Base-by-base conservation (phyloP, 2,888 invertebrate species). In the Ischnus inquisitorius region DNA sequence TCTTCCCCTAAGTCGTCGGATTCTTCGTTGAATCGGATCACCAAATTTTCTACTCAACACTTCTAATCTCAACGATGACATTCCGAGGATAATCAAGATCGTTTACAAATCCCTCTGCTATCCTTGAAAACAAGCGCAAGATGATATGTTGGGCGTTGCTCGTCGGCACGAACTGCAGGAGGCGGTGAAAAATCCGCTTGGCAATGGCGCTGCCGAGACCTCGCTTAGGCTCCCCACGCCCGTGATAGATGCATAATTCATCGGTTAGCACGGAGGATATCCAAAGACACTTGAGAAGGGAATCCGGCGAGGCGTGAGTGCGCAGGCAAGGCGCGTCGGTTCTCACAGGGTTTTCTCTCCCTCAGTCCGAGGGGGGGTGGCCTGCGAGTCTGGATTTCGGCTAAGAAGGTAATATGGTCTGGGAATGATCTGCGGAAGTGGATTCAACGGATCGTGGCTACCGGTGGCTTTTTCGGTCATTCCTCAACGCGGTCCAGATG, bases 191-290 rank as follows among this genome's bases (percentile, higher is more conserved):
- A 69, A 78, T 69, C 60, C 48, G 43, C 67, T 60, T 19, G 57
- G 41, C 43, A 16, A 69, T 69, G 41, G 34, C 71, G 54, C 34
- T 39, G 46, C 39, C 60, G 62, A 34, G 69, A 48, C 62, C 48
- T n/a, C 69, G 51, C 48, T 78, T 34, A 41, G n/a, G 48, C 65
- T 39, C 76, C 28, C 5, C 12, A 12, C 28, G 22, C 28, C 60
- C 4, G 60, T 28, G 60, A 60, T 22, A 64, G 69, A 46, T 78
- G 78, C 78, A 78, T 78, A 78, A 78, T 78, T 78, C 78, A 78
- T 71, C 78, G 39, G 51, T 41, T 5, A 62, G 69, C 60, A 19
- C 48, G 69, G 22, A 51, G 16, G 16, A 68, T 60, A 62, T 78
- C 69, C 14, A 25, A 64, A 25, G 51, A 71, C 69, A 62, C 51